phyloP scores from a whole-genome alignment of 2,113 vertebrate species.

The Fregetta grallaria region DNA sequence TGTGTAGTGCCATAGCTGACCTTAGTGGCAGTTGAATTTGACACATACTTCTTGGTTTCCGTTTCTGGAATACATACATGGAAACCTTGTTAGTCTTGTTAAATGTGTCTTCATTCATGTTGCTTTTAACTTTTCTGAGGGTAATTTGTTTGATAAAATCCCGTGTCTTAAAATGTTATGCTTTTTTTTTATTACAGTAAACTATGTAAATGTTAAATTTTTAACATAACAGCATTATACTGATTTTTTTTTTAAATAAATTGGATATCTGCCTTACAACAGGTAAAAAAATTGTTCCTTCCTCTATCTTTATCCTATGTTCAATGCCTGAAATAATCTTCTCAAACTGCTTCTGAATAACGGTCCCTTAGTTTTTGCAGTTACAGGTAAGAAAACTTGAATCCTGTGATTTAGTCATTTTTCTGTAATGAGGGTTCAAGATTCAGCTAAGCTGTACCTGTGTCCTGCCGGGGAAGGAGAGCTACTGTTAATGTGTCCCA shows the following conservation, averaged over 20 bases:
- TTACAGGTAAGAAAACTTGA: background rate
- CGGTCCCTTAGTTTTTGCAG: background rate
- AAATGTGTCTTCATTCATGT: background rate
- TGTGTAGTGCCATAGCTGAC: background rate
- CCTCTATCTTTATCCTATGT: background rate
- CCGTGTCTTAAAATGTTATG: background rate
- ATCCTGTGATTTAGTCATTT: background rate
- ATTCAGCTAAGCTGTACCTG: background rate
- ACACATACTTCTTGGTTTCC: background rate
- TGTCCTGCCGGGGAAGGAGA: background rate
- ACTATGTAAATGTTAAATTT: background rate
- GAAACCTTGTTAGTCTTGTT: background rate
- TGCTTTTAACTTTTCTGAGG: background rate
- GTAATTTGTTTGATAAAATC: background rate
- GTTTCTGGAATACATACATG: background rate
- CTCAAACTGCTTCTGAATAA: background rate
- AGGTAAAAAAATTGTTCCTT: background rate
- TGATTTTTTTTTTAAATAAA: background rate
- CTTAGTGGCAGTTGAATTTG: background rate
- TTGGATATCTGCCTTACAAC: background rate
- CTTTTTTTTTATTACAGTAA: background rate
- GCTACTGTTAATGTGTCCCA: rapidly evolving
- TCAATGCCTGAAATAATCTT: background rate
- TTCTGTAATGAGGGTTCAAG: background rate
- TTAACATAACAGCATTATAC: background rate